Conservation (phyloP, 2,113 vertebrate genomes). For the Kryptolebias marmoratus region DNA sequence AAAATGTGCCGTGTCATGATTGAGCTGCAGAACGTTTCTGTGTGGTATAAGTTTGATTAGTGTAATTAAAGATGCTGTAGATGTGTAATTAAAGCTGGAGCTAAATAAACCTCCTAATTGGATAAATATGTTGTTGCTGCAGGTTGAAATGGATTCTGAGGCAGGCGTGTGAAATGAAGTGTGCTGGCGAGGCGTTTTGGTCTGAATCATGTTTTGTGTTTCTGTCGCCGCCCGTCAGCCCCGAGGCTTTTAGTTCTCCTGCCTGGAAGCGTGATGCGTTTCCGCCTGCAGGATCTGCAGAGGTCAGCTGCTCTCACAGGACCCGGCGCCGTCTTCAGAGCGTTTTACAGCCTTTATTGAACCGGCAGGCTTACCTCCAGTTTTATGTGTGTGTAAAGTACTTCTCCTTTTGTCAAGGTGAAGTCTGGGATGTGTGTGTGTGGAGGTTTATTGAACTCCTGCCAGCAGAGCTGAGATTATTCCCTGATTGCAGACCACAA, state of each 20-base stretch:
- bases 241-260: no score
- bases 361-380: slow-evolving; percentile 32
- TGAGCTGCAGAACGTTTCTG: no score
- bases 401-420: slow-evolving; percentile 41
- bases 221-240: background rate
- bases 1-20: no score
- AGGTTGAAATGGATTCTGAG: no score
- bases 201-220: slow-evolving; percentile 9
- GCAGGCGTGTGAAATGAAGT: no score
- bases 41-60: no score
- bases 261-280: background rate
- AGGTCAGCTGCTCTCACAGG: slow-evolving; percentile 36
- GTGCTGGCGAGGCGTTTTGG: no score
- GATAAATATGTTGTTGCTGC: no score
- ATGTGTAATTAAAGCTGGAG: no score
- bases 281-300: background rate
- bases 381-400: slow-evolving; percentile 44
- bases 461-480: slow-evolving; percentile 37
- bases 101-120: no score
- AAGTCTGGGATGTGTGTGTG: slow-evolving; percentile 6
- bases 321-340: background rate
- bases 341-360: slow-evolving; percentile 55
- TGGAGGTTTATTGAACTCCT: slow-evolving; percentile 31
- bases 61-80: no score
- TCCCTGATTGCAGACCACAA: slow-evolving; percentile 56